phyloP scores from a whole-genome alignment of 2,797 vertebrate genomes.

The Euphonia xanthogaster region DNA sequence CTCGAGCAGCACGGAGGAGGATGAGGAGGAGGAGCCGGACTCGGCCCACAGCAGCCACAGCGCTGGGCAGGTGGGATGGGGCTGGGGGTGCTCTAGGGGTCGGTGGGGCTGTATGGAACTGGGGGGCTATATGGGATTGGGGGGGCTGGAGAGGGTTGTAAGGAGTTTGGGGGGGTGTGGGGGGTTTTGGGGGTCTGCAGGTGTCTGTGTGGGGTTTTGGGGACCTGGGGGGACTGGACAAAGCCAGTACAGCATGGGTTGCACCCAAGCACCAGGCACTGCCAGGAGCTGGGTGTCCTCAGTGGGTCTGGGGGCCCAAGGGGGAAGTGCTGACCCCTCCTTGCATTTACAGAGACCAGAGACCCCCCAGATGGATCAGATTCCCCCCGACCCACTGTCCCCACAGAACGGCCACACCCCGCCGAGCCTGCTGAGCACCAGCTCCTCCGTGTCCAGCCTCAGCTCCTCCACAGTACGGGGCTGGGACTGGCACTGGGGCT shows the following conservation, averaged over 20 bases:
- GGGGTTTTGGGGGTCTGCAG: neutral
- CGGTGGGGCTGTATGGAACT: no score
- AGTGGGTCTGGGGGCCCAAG: neutral
- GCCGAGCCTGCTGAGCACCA: constrained; percentile 66
- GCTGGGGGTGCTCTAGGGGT: no score
- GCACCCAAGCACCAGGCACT: neutral
- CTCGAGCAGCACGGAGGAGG: neutral
- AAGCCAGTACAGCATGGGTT: rapidly evolving
- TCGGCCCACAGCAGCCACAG: neutral
- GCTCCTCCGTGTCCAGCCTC: constrained; percentile 85
- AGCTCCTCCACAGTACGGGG: constrained; percentile 77
- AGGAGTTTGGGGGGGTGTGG: no score
- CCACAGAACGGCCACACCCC: constrained; percentile 2
- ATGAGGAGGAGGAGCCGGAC: neutral
- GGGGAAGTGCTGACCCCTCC: neutral
- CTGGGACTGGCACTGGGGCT: rapidly evolving
- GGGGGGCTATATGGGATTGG: no score
- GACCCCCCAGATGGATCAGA: neutral
- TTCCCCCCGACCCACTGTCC: neutral
- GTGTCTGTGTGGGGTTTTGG: neutral
- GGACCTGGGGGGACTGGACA: neutral
- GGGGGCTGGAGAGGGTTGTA: no score
- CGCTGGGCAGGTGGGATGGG: neutral
- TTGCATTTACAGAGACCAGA: neutral
- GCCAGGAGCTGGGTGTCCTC: neutral